Evolutionary conservation across 1,140 invertebrate species (phyloP), one percentile per base, ranked within the genome.

Genomic region (Hormaphis cornu): DNA sequence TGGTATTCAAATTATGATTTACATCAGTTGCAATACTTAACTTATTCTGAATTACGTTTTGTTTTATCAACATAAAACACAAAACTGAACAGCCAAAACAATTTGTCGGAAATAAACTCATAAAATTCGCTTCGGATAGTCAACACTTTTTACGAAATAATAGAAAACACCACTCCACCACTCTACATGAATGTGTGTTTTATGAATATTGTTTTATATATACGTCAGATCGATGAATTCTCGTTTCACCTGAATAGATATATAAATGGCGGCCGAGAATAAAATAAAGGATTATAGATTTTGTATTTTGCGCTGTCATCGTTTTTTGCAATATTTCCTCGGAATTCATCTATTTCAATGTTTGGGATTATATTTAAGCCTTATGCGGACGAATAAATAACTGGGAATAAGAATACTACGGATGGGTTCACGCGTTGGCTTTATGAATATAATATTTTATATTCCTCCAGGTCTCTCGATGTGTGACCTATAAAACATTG

Each of bases 261-360:
- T n/a, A n/a, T n/a, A 53, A 52, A 53, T 53, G 16, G 7, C 16
- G 30, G 50, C 30, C 16, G 8, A 30, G n/a, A 53, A 53, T 53
- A 53, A 28, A 53, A 53, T 30, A 30, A 30, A 30, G 50, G 50
- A 53, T 28, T 9, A 28, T 53, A 30, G n/a, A 30, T 33, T 6
- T 53, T 33, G 16, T 53, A 28, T 53, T 53, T 53, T 30, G 52
- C 12, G 28, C 22, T 53, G 52, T 53, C 52, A 53, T 53, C 52
- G 30, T 53, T 53, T 53, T 48, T 53, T 30, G 16, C 22, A 53
- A 30, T 53, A 30, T 53, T 53, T 53, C 20, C n/a, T 18, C 10
- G 9, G 26, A 33, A 53, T 53, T 33, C 6, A 18, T 53, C 26
- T 10, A 30, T 33, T 33, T 33, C 26, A 33, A 53, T 52, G 24